Evolutionary conservation across 2,797 vertebrate species (phyloP), one percentile per base, ranked within the genome.

Genomic region (Glyptemys insculpta): DNA sequence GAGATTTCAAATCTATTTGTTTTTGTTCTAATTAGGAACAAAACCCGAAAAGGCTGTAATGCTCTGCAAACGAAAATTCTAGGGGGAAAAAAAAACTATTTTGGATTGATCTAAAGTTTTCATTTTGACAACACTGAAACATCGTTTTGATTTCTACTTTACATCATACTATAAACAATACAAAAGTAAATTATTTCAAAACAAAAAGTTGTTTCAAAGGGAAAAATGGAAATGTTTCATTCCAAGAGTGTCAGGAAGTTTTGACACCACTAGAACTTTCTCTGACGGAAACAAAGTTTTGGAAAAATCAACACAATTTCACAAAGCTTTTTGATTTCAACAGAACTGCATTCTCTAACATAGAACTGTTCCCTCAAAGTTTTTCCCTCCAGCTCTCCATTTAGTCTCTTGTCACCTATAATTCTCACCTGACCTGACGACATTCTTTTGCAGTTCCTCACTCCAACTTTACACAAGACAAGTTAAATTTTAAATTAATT

Each of bases 11-110:
- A 25, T 41, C 41, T 37, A 72, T 23, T 21, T 23, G 65, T 10
- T 41, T 72, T 41, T 72, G 65, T 41, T 72, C 65, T 11, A 12
- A 5, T 72, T 37, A 37, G 65, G 65, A 72, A 41, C n/a, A 41
- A 41, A 3, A 9, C 9, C 19, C 18, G 10, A 2, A 41, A 68
- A 37, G 8, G 4, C 65, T 37, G 65, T 19, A 68, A 23, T 68
- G 34, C 6, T 72, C n/a, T 12, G n/a, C n/a, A 72, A 72, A 72
- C 41, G 65, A 72, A 72, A 72, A 21, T 72, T 41, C n/a, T 6
- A n/a, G n/a, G 3, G n/a, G 18, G 10, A 5, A 1, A 1, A 1
- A 3, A 3, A 19, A 37, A 37, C 27, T 34, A 62, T 34, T 68
- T 68, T 37, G 31, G 31, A 19, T 65, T n/a, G n/a, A 72, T 23